These are phyloP conservation scores for Rana temporaria DNA, from an alignment of 2,113 vertebrate genomes.

Conservation along the genomic window DNA sequence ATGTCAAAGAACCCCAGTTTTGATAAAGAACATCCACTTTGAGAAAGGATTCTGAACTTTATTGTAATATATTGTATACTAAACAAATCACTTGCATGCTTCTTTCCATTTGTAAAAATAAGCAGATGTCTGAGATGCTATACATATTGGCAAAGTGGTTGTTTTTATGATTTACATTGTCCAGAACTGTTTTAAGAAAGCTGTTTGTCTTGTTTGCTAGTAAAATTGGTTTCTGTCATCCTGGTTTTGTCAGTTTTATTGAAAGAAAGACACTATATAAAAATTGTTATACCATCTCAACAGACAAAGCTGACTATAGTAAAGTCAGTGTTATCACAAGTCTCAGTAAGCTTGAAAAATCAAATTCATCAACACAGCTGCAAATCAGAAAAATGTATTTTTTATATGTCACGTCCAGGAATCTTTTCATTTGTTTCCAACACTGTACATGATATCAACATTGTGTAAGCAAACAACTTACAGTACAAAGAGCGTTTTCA, in stretches of 20 bases:
- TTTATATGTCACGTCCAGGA: too few species aligned
- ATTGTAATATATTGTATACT: neutral
- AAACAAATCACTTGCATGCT: neutral
- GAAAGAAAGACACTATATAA: constrained; percentile 2
- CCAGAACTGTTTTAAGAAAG: constrained; percentile 35
- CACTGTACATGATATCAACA: too few species aligned
- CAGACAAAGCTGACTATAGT: neutral
- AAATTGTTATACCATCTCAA: neutral
- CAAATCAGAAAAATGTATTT: neutral
- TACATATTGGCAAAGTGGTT: constrained; percentile 13
- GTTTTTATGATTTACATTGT: constrained; percentile 28
- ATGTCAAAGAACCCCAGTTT: neutral
- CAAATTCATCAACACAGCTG: neutral
- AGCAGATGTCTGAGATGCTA: constrained; percentile 10
- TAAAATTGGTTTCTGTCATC: constrained; percentile 35
- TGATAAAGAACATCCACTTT: neutral
- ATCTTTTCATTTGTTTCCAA: too few species aligned
- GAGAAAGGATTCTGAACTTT: neutral
- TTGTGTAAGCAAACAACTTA: too few species aligned
- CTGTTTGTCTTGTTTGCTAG: constrained; percentile 44
- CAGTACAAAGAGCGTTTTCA: too few species aligned
- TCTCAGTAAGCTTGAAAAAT: neutral
- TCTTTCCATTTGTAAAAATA: constrained; percentile 20
- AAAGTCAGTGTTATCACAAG: neutral
- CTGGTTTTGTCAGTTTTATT: constrained; percentile 39